These are phyloP conservation scores for Acronicta alni DNA, from an alignment of 2,888 invertebrate genomes.

Conservation along the genomic window DNA sequence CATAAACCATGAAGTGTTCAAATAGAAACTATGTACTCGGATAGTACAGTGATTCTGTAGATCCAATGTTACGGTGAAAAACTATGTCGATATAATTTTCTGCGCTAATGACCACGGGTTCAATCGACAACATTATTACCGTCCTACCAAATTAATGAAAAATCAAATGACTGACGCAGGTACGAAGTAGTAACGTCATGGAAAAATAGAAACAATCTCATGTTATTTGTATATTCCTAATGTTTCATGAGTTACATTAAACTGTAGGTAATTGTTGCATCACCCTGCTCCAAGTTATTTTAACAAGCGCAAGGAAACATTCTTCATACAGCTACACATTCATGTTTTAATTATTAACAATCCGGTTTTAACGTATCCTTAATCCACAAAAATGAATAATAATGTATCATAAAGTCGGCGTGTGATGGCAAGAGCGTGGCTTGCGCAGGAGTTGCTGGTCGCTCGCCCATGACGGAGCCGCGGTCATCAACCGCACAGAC, in stretches of 20 bases:
- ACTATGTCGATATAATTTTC: no score
- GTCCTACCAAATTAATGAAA: no score
- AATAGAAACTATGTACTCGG: no score
- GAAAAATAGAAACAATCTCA: neutral
- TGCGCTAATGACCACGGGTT: no score
- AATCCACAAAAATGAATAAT: slow-evolving; percentile 59
- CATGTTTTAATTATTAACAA: slow-evolving; percentile 50
- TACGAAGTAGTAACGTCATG: neutral
- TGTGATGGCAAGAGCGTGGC: slow-evolving; percentile 51
- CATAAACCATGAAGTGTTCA: no score
- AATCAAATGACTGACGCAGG: no score
- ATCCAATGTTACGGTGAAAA: no score
- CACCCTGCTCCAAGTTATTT: slow-evolving; percentile 29
- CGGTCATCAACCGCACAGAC: slow-evolving; percentile 70
- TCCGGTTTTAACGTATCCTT: slow-evolving; percentile 58
- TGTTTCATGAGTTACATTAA: slow-evolving; percentile 9
- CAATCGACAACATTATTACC: no score
- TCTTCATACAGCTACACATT: slow-evolving; percentile 43
- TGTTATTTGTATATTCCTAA: slow-evolving; percentile 1
- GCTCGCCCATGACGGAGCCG: slow-evolving; percentile 66
- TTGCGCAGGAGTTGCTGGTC: slow-evolving; percentile 62
- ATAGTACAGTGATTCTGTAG: no score
- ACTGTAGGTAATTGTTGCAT: slow-evolving; percentile 16
- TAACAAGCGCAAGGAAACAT: slow-evolving; percentile 47
- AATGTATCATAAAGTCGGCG: slow-evolving; percentile 57